phyloP scores from a whole-genome alignment of 2,113 vertebrate genomes.

The Haliaeetus leucogaster region DNA sequence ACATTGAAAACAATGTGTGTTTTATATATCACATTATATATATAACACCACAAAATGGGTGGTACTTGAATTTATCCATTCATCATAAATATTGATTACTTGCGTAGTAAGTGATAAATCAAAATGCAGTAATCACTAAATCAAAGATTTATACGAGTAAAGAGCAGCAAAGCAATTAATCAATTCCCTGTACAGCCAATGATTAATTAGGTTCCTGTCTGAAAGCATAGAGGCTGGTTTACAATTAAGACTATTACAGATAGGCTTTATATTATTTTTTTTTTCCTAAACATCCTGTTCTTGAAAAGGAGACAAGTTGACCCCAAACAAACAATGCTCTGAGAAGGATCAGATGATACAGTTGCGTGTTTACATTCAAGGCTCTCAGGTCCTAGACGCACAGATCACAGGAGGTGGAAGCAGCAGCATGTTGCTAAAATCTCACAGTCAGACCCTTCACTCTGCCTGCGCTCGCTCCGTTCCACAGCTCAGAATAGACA shows the following conservation, averaged over 20 bases:
- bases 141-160: conserved; percentile 90
- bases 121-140: conserved; percentile 84
- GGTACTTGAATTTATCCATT: conserved; percentile 83
- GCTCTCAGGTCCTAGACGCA: conserved; percentile 2
- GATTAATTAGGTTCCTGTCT: conserved; percentile 84
- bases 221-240: conserved; percentile 68
- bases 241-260: conserved; percentile 72
- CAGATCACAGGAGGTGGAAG: not conserved
- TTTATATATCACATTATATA: conserved; percentile 19
- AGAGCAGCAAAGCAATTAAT: conserved; percentile 85
- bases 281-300: conserved; percentile 35
- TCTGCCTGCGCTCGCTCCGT: not conserved
- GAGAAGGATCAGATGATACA: conserved; percentile 19
- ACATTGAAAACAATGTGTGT: not conserved
- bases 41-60: conserved; percentile 67
- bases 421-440: not conserved
- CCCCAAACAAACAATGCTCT: conserved; percentile 33
- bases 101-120: conserved; percentile 80
- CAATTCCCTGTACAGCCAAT: conserved; percentile 76
- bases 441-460: not conserved
- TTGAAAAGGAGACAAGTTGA: conserved; percentile 42
- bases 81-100: conserved; percentile 89
- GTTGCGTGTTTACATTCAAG: conserved; percentile 16
- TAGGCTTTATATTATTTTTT: conserved; percentile 15
- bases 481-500: not conserved